Conservation (phyloP, 2,113 vertebrate genomes). For the Lonchura striata region DNA sequence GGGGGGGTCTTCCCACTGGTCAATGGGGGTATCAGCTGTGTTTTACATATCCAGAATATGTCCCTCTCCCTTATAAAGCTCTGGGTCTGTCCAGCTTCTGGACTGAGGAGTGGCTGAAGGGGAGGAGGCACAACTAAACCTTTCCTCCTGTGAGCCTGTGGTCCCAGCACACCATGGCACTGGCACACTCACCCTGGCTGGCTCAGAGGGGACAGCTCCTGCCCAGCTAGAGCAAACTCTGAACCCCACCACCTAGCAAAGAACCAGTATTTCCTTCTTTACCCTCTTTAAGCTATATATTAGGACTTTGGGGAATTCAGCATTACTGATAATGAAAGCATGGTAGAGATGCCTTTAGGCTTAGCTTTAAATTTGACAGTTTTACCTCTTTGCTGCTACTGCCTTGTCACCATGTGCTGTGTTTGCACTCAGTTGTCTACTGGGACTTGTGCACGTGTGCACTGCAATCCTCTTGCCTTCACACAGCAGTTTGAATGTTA, state of each 20-base stretch:
- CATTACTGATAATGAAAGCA: neutral
- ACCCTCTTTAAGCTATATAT: neutral
- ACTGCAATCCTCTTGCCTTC: neutral
- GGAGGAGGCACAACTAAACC: neutral
- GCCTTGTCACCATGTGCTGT: constrained; percentile 33
- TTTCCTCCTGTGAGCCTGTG: fast-evolving
- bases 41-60: neutral
- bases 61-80: neutral
- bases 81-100: neutral
- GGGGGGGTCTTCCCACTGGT: neutral
- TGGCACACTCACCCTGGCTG: neutral
- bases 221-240: neutral
- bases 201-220: neutral
- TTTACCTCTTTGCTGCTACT: constrained; percentile 20
- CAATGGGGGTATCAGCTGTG: neutral
- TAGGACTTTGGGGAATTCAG: neutral
- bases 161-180: fast-evolving
- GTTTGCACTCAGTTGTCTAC: neutral
- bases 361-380: neutral
- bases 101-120: neutral
- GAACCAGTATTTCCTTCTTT: neutral
- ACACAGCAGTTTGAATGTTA: neutral
- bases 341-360: neutral
- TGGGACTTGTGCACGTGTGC: neutral
- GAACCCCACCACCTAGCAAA: neutral